These are phyloP conservation scores for Folsomia candida DNA, from an alignment of 2,888 invertebrate genomes.

Conservation along the genomic window DNA sequence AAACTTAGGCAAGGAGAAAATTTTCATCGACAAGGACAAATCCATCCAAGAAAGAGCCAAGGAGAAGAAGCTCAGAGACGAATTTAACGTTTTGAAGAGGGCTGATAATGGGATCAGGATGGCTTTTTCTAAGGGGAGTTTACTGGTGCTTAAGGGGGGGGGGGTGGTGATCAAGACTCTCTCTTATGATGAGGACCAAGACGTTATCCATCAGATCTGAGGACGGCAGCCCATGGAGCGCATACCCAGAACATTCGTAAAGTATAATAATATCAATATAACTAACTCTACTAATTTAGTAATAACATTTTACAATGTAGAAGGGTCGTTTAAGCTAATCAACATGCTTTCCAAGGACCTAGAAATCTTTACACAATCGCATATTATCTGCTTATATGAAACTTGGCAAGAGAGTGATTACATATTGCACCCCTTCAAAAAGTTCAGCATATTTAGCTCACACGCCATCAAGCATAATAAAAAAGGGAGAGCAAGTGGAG, in stretches of 20 bases:
- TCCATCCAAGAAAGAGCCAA: not conserved
- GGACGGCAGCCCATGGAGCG: not conserved
- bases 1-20: not conserved
- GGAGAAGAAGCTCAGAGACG: not conserved
- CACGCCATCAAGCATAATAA: not conserved
- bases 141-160: not conserved
- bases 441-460: not conserved
- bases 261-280: not conserved
- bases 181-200: not conserved
- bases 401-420: not conserved
- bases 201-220: not conserved
- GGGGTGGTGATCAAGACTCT: not conserved
- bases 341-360: not conserved
- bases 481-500: constrained; percentile 18
- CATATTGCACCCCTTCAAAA: not conserved
- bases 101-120: too few relatives aligned
- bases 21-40: not conserved
- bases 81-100: not conserved
- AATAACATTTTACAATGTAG: not conserved
- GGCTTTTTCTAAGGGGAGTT: not conserved
- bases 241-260: not conserved
- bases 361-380: not conserved
- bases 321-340: not conserved
- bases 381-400: constrained; percentile 12
- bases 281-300: not conserved